Evolutionary conservation across 35 echinoderm and acorn worm genomes (phyloP).

Genomic region (Ophiothrix spiculata): DNA sequence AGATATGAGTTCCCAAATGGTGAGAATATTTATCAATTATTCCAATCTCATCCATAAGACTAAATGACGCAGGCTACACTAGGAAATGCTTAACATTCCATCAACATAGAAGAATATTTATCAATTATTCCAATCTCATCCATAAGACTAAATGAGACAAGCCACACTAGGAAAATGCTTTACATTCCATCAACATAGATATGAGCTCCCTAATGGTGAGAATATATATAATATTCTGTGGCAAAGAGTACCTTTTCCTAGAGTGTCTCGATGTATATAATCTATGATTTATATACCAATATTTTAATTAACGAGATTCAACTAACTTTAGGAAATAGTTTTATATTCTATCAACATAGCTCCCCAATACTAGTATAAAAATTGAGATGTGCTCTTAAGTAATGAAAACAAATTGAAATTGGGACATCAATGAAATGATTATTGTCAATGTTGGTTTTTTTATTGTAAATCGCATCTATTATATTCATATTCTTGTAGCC

Average conservation of each 20-base stretch:
- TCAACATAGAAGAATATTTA: conserved; percentile 46
- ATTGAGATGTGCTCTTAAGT: conserved; percentile 63
- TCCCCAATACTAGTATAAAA: too few relatives aligned
- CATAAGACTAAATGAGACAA: conserved; percentile 73
- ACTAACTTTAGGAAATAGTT: conserved; percentile 63
- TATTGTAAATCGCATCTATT: too few relatives aligned
- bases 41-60: conserved; percentile 74
- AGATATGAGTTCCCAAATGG: conserved; percentile 73
- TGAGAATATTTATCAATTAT: conserved; percentile 32
- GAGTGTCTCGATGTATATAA: conserved; percentile 22
- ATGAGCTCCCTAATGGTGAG: conserved; percentile 73
- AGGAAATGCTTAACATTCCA: conserved; percentile 62
- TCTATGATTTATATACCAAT: neutral
- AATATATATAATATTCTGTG: conserved; percentile 11
- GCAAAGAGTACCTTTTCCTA: conserved; percentile 73
- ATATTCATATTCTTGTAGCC: too few relatives aligned
- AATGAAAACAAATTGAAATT: conserved; percentile 54
- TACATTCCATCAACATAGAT: conserved; percentile 67
- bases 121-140: too few relatives aligned
- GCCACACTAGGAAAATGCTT: conserved; percentile 69
- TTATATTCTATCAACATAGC: conserved; percentile 63
- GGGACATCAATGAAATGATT: too few relatives aligned
- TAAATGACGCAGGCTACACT: conserved; percentile 69
- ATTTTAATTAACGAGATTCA: too few relatives aligned
- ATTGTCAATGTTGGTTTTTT: too few relatives aligned